phyloP scores from a whole-genome alignment of 2,113 vertebrate species.

The Scartelaos histophorus region DNA sequence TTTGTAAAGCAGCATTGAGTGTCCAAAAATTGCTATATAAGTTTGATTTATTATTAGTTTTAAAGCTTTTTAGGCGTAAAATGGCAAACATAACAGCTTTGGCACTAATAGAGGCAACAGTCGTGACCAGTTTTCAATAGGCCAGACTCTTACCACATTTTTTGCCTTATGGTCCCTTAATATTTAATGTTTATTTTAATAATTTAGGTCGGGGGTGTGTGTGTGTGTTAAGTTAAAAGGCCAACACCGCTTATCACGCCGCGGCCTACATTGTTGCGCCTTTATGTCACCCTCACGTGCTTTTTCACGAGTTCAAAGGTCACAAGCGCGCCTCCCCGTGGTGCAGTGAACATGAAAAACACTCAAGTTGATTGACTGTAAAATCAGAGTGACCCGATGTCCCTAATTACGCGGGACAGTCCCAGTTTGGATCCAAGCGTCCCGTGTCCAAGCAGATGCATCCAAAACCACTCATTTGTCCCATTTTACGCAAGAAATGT shows the following conservation, averaged over 20 bases:
- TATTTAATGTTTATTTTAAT: background rate
- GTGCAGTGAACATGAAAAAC: background rate
- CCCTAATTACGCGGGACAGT: too few relatives aligned
- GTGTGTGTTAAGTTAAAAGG: constrained; percentile 3
- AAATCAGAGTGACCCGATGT: background rate
- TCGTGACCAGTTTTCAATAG: background rate
- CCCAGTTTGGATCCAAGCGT: too few relatives aligned
- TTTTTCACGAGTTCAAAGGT: constrained; percentile 1
- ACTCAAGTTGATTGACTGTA: background rate
- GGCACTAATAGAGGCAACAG: background rate
- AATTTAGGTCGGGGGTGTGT: background rate
- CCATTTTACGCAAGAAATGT: too few relatives aligned
- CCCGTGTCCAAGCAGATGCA: too few relatives aligned
- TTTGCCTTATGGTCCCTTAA: background rate
- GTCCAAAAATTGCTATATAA: too few relatives aligned
- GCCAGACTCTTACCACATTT: background rate
- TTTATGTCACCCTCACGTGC: background rate
- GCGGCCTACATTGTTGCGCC: background rate
- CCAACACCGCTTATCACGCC: background rate
- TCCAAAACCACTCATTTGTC: too few relatives aligned
- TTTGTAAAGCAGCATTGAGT: too few relatives aligned
- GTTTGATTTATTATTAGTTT: too few relatives aligned
- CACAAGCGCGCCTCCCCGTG: background rate
- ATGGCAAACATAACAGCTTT: too few relatives aligned
- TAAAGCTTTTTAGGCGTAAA: too few relatives aligned